Percentiles rank a stretch among this genome's conserved stretches.
These are phyloP conservation scores for Lemur catta DNA, from an alignment of 2,797 vertebrate genomes.

Conservation along the genomic window DNA sequence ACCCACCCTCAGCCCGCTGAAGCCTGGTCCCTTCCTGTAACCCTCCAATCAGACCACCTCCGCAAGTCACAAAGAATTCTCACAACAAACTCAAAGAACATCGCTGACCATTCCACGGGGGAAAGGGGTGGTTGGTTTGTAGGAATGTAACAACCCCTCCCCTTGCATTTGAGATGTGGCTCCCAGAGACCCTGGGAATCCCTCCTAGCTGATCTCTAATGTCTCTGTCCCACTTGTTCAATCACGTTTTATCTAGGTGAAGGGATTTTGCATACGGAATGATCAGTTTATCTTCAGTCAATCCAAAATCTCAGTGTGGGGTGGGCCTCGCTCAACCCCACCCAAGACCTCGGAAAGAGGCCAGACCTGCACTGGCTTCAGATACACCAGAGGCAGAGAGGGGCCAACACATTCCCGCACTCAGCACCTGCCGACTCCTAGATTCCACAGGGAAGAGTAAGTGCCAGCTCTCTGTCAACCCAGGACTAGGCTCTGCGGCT, in stretches of 20 bases:
- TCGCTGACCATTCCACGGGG: no score
- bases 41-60: no score
- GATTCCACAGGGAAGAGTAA: neutral
- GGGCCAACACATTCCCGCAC: rapidly evolving
- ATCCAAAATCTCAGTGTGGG: neutral
- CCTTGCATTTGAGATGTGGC: neutral
- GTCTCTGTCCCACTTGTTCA: neutral
- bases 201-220: neutral
- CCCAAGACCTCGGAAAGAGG: neutral
- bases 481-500: no score
- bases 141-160: no score
- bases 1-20: no score
- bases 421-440: neutral
- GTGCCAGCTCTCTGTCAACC: no score
- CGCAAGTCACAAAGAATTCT: no score
- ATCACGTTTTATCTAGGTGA: neutral
- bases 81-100: no score
- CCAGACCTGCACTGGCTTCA: rapidly evolving
- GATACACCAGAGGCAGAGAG: neutral
- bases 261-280: neutral
- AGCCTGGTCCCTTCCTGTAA: no score
- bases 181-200: neutral
- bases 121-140: no score
- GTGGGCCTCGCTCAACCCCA: neutral
- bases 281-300: neutral